Conservation (phyloP, 2,113 vertebrate genomes). For the Anoura caudifer region DNA sequence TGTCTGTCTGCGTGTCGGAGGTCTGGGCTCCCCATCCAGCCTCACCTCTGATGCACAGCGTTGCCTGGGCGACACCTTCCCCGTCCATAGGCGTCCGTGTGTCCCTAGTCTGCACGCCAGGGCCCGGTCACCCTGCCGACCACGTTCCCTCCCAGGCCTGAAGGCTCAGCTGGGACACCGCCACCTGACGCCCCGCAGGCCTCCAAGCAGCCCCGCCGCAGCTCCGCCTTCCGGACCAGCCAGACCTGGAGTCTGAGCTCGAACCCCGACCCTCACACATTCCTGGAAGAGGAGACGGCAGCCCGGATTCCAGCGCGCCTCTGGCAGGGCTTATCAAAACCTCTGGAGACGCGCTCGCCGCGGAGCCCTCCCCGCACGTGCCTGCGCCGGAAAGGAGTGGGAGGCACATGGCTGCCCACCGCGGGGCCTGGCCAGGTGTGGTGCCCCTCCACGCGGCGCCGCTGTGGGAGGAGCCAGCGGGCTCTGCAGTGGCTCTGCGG, state of each 20-base stretch:
- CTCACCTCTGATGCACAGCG: background rate
- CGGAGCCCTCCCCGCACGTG: rapidly evolving
- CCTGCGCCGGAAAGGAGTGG: rapidly evolving
- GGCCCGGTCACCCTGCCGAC: rapidly evolving
- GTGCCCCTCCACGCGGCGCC: rapidly evolving
- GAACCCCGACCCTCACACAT: background rate
- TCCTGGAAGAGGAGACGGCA: background rate
- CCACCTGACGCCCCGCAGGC: rapidly evolving
- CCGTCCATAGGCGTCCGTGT: rapidly evolving
- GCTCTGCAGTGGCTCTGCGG: rapidly evolving
- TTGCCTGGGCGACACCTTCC: background rate
- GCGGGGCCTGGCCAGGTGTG: rapidly evolving
- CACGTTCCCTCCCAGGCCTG: rapidly evolving
- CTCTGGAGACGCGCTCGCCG: background rate
- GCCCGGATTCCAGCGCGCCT: background rate
- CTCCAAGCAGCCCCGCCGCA: background rate
- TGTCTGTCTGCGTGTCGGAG: background rate
- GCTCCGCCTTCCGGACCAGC: background rate
- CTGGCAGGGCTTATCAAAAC: background rate
- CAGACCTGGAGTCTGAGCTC: background rate
- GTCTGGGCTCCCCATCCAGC: background rate
- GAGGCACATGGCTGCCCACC: rapidly evolving
- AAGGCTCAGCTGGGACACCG: rapidly evolving
- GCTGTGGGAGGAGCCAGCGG: rapidly evolving
- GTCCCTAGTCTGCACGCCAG: background rate